These are phyloP conservation scores for Sphyrna mokarran DNA, from an alignment of 2,113 vertebrate genomes.

Conservation along the genomic window DNA sequence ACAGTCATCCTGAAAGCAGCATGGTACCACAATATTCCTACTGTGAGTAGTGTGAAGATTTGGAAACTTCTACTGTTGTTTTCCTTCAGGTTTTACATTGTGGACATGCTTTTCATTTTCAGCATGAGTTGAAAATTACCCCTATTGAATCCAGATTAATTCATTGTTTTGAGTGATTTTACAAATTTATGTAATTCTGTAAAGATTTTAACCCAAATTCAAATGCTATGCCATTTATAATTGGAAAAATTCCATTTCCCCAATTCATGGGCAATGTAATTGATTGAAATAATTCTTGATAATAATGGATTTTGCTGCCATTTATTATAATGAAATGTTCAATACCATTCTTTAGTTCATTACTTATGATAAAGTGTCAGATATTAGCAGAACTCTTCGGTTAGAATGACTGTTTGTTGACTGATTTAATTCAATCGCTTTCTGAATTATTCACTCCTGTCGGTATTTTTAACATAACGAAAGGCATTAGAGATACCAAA, in stretches of 20 bases:
- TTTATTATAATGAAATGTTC: neutral
- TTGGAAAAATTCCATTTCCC: neutral
- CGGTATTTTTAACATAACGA: neutral
- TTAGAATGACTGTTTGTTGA: neutral
- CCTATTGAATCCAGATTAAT: neutral
- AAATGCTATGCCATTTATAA: neutral
- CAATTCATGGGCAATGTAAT: neutral
- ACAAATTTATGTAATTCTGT: neutral
- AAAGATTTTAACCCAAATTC: neutral
- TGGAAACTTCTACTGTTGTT: neutral
- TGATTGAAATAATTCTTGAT: conserved; percentile 1
- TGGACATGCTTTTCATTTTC: neutral
- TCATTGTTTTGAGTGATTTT: neutral
- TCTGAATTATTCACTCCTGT: neutral
- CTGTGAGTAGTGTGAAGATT: neutral
- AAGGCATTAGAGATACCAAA: neutral
- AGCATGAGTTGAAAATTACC: neutral
- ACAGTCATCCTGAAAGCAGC: neutral
- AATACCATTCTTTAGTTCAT: conserved; percentile 14
- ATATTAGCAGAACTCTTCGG: neutral
- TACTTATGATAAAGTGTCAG: neutral
- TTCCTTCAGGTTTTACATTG: neutral
- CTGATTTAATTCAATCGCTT: neutral
- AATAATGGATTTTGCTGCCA: neutral
- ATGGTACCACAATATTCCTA: neutral